These are phyloP conservation scores for Ypsolopha sequella DNA, from an alignment of 2,888 invertebrate species.

Conservation along the genomic window DNA sequence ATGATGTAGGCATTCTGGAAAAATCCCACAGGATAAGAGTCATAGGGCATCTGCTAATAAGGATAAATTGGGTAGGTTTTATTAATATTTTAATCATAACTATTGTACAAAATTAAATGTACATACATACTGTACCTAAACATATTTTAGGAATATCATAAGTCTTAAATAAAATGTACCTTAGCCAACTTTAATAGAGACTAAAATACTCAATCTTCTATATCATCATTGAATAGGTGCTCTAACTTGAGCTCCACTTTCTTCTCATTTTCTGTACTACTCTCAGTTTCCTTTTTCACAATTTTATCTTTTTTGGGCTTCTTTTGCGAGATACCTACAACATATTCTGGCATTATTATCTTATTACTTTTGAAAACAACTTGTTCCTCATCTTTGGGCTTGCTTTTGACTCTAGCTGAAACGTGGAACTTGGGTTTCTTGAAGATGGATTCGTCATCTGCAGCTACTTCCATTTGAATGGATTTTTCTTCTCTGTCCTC, in stretches of 20 bases:
- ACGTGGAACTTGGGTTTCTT: constrained; percentile 53
- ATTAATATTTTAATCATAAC: no score
- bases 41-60: no score
- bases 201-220: constrained; percentile 11
- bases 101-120: no score
- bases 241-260: constrained; percentile 49
- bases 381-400: constrained; percentile 22
- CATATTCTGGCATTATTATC: constrained; percentile 86
- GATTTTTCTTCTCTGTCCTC: constrained; percentile 58
- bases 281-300: constrained; percentile 14
- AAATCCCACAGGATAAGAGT: no score
- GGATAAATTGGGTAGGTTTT: no score
- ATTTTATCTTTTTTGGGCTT: constrained; percentile 49
- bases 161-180: no score
- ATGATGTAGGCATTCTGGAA: no score
- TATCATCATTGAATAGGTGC: constrained; percentile 57
- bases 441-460: constrained; percentile 32
- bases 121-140: no score
- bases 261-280: constrained; percentile 16
- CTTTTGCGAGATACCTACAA: constrained; percentile 75
- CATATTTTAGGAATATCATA: no score
- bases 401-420: constrained; percentile 36
- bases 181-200: no score
- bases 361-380: constrained; percentile 75
- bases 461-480: constrained; percentile 28